Evolutionary conservation across 2,888 invertebrate genomes (phyloP).

Genomic region (Nycteola revayana): DNA sequence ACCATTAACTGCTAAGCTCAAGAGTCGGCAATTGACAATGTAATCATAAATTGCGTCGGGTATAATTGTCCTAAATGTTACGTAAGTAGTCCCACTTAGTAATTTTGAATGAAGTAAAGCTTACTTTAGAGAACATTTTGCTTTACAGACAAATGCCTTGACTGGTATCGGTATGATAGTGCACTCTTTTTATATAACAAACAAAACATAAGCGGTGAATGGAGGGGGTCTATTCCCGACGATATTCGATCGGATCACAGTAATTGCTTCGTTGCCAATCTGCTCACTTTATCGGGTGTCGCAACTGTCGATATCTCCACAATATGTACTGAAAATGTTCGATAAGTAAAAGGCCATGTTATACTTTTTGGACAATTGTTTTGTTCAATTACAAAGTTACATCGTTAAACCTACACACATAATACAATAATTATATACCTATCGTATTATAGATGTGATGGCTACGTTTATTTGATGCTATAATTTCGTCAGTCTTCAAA

Average conservation of each 20-base stretch:
- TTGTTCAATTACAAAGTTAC: too few species aligned
- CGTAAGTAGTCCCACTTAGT: conserved; percentile 37
- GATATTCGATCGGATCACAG: conserved; percentile 77
- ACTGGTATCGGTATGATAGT: conserved; percentile 68
- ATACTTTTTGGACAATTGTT: conserved; percentile 15
- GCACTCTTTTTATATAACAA: conserved; percentile 79
- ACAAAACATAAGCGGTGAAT: conserved; percentile 64
- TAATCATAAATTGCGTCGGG: conserved; percentile 33
- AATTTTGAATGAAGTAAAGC: conserved; percentile 43
- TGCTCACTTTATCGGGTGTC: conserved; percentile 68
- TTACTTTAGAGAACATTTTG: conserved; percentile 80
- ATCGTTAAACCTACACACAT: too few species aligned
- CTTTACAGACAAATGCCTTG: conserved; percentile 68
- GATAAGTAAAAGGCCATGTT: conserved; percentile 61
- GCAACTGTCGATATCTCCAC: conserved; percentile 64
- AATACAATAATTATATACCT: too few species aligned
- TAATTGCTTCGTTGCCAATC: conserved; percentile 76
- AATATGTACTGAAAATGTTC: conserved; percentile 64
- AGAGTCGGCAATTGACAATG: conserved; percentile 30
- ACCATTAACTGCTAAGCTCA: conserved; percentile 12
- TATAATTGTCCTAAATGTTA: conserved; percentile 44
- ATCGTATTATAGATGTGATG: too few species aligned
- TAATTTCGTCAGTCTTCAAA: too few species aligned
- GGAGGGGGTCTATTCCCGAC: conserved; percentile 72
- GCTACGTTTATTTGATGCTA: too few species aligned